Conservation (phyloP, 2,113 vertebrate genomes). For the Siniperca chuatsi region DNA sequence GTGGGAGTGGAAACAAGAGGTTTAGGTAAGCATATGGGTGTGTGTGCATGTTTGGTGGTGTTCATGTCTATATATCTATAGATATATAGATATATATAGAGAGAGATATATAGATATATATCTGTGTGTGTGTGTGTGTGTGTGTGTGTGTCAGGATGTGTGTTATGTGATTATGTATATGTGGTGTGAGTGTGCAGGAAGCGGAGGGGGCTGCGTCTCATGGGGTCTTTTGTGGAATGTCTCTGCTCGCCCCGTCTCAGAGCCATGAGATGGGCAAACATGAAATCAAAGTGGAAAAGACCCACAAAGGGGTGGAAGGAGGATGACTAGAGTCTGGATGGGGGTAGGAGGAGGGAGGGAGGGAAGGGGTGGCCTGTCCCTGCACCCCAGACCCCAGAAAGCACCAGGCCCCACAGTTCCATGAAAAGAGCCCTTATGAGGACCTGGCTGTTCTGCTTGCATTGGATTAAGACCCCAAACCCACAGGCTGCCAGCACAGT, state of each 20-base stretch:
- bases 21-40: constrained; percentile 30
- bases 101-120: too few species aligned
- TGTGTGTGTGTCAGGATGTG: not conserved
- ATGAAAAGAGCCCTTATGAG: constrained; percentile 83
- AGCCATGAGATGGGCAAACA: constrained; percentile 78
- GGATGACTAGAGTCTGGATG: constrained; percentile 76
- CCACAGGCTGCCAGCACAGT: constrained; percentile 66
- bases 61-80: not conserved
- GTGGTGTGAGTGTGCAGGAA: constrained; percentile 43
- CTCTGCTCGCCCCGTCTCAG: constrained; percentile 58
- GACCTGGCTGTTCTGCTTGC: constrained; percentile 80
- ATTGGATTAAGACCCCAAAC: constrained; percentile 78
- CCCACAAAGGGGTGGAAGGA: constrained; percentile 81
- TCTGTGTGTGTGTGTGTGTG: constrained; percentile 11
- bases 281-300: constrained; percentile 87
- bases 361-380: constrained; percentile 60
- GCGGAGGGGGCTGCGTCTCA: constrained; percentile 60
- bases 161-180: constrained; percentile 38
- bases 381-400: constrained; percentile 65
- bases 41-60: constrained; percentile 17
- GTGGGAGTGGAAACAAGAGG: not conserved
- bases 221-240: constrained; percentile 71
- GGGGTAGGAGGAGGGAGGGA: constrained; percentile 38
- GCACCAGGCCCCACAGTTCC: constrained; percentile 67
- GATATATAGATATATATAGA: too few species aligned